Conservation (phyloP, 2,888 invertebrate species). For the Chloromyia formosa region DNA sequence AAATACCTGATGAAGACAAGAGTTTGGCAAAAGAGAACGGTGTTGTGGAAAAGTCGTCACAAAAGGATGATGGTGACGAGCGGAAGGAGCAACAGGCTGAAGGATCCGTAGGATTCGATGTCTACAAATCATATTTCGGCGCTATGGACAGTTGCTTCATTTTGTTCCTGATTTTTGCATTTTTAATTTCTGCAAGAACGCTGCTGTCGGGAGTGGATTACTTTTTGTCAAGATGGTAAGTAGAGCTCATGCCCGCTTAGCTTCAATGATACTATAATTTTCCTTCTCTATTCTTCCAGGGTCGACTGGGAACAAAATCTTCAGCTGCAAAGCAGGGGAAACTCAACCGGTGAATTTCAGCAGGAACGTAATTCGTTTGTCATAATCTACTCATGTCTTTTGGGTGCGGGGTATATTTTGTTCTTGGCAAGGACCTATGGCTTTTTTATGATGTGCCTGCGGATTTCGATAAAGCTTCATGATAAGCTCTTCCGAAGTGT, state of each 20-base stretch:
- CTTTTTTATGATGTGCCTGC: slow-evolving; percentile 79
- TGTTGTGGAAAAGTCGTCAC: slow-evolving; percentile 40
- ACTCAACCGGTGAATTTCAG: slow-evolving; percentile 1
- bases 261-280: too few species aligned
- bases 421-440: slow-evolving; percentile 69
- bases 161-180: slow-evolving; percentile 59
- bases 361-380: slow-evolving; percentile 56
- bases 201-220: slow-evolving; percentile 75
- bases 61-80: slow-evolving; percentile 61
- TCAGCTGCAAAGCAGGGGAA: slow-evolving; percentile 35
- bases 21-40: background rate
- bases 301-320: slow-evolving; percentile 63
- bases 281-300: slow-evolving; percentile 53
- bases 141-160: slow-evolving; percentile 66
- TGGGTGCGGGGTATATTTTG: slow-evolving; percentile 62
- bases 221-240: slow-evolving; percentile 78
- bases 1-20: slow-evolving; percentile 53
- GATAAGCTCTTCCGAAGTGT: slow-evolving; percentile 81
- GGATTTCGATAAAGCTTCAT: slow-evolving; percentile 78
- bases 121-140: slow-evolving; percentile 69
- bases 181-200: slow-evolving; percentile 70
- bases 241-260: too few species aligned
- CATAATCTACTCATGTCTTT: slow-evolving; percentile 58
- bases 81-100: slow-evolving; percentile 70
- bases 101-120: slow-evolving; percentile 71